Percentiles rank a stretch among this genome's conserved stretches.
phyloP scores from a whole-genome alignment of 2,888 invertebrate species.

The Nebria brevicollis region DNA sequence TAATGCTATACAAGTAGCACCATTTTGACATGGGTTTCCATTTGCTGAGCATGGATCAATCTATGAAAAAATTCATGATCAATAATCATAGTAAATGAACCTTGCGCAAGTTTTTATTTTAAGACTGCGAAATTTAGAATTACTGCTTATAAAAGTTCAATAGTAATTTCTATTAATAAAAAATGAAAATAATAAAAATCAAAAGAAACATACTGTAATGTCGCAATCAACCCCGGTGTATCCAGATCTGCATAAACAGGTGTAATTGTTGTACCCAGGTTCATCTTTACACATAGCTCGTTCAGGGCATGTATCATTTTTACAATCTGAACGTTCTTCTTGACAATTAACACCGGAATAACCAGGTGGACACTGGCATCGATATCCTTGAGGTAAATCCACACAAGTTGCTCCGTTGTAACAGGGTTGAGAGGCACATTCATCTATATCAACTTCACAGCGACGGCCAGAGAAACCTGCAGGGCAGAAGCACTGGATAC shows the following conservation, averaged over 20 bases:
- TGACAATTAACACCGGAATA: constrained; percentile 95
- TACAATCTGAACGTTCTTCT: constrained; percentile 89
- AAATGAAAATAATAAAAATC: constrained; percentile 42
- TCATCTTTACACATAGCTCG: constrained; percentile 97
- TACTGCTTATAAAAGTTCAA: too few species aligned
- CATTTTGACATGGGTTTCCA: constrained; percentile 91
- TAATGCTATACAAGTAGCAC: constrained; percentile 87
- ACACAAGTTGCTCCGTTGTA: constrained; percentile 92
- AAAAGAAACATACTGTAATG: constrained; percentile 73
- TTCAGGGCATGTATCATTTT: constrained; percentile 91
- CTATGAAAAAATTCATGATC: constrained; percentile 60
- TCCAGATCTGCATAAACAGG: constrained; percentile 93
- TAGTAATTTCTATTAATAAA: constrained; percentile 11
- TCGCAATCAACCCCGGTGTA: constrained; percentile 95
- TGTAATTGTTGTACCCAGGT: constrained; percentile 87
- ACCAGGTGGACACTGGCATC: constrained; percentile 87
- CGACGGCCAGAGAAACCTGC: constrained; percentile 93
- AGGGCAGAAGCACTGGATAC: constrained; percentile 91
- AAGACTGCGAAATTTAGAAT: too few species aligned
- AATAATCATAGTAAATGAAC: too few species aligned
- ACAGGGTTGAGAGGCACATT: constrained; percentile 94
- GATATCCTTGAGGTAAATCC: constrained; percentile 91
- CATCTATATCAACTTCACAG: constrained; percentile 95
- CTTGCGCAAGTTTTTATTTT: too few species aligned
- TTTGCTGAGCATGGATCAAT: constrained; percentile 91